Evolutionary conservation across 2,888 invertebrate species (phyloP).

Genomic region (Malthinus flaveolus): DNA sequence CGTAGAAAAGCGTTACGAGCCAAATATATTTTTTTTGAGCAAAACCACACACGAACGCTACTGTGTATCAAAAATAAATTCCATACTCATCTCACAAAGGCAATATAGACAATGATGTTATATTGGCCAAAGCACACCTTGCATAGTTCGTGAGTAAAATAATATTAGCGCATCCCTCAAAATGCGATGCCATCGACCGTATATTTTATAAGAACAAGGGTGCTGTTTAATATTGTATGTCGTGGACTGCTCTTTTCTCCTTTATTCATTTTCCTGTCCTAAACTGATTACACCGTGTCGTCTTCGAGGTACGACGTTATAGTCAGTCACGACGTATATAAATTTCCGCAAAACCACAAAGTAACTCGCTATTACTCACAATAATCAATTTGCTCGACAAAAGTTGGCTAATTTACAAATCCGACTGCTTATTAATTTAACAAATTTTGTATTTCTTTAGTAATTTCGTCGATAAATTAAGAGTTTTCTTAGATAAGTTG

Average conservation of each 20-base stretch:
- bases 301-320: conserved; percentile 39
- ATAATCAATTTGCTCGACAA: not conserved
- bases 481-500: conserved; percentile 10
- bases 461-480: not conserved
- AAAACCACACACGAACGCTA: conserved; percentile 10
- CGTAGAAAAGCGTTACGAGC: not conserved
- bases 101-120: conserved; percentile 50
- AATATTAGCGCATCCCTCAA: conserved; percentile 43
- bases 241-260: conserved; percentile 37
- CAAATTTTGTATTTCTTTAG: not conserved
- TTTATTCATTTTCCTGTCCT: conserved; percentile 46
- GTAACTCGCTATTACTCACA: not conserved
- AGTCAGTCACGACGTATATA: conserved; percentile 9
- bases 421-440: not conserved
- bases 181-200: conserved; percentile 30
- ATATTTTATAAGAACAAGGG: conserved; percentile 34
- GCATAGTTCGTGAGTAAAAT: conserved; percentile 50
- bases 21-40: not conserved
- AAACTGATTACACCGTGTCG: conserved; percentile 46
- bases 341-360: not conserved
- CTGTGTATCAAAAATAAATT: conserved; percentile 42
- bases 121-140: conserved; percentile 49
- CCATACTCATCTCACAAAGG: conserved; percentile 43
- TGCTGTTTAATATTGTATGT: conserved; percentile 44
- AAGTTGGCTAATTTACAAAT: not conserved